These are phyloP conservation scores for Rotaria sp. DNA, from an alignment of 2,888 invertebrate genomes.

Conservation along the genomic window DNA sequence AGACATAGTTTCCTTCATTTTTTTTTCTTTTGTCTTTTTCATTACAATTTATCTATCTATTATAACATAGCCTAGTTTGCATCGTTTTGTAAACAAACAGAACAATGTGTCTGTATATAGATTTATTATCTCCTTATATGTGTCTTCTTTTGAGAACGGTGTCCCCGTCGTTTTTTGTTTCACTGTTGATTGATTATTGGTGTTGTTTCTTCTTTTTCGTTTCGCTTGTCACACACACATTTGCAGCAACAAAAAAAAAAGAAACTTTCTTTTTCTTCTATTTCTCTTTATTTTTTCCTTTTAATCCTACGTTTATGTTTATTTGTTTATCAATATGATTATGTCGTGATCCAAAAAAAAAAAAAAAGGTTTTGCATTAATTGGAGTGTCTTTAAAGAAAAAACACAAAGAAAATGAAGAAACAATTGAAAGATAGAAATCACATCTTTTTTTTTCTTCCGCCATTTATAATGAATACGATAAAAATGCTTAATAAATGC, in stretches of 20 bases:
- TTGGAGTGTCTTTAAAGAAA: not conserved
- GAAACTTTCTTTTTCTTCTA: not conserved
- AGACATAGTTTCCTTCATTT: not conserved
- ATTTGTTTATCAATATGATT: not conserved
- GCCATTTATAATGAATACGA: not conserved
- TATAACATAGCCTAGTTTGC: not conserved
- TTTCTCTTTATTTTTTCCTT: not conserved
- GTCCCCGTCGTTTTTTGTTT: not conserved
- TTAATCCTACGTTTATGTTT: not conserved
- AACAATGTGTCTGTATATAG: not conserved
- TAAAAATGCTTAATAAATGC: not conserved
- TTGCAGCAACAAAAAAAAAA: not conserved
- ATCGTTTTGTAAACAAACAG: not conserved
- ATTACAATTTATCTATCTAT: not conserved
- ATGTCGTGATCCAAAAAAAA: not conserved
- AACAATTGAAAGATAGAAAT: not conserved
- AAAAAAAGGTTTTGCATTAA: not conserved
- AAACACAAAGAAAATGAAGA: not conserved
- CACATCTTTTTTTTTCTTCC: not conserved
- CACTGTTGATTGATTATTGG: not conserved
- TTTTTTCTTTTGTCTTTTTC: not conserved
- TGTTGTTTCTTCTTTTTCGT: not conserved
- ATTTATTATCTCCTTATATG: not conserved
- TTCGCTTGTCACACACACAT: not conserved
- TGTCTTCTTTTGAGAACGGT: not conserved